phyloP scores from a whole-genome alignment of 2,113 vertebrate species.

The Isurus oxyrinchus region DNA sequence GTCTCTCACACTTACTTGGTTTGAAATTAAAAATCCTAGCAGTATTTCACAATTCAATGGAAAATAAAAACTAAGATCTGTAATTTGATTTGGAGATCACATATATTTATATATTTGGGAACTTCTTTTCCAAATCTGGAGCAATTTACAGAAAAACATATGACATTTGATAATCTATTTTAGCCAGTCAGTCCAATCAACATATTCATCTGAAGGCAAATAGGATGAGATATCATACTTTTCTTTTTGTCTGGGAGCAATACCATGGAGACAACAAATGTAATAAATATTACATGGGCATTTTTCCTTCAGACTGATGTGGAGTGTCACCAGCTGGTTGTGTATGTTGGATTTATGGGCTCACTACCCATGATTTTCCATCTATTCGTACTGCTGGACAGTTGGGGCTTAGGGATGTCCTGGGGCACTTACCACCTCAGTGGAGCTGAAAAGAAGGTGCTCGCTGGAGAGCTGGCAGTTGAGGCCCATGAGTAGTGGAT shows the following conservation, averaged over 20 bases:
- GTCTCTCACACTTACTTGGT: not conserved
- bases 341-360: not conserved
- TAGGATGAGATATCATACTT: not conserved
- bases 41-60: not conserved
- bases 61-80: not conserved
- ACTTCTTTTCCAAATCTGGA: too few relatives aligned
- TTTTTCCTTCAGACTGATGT: not conserved
- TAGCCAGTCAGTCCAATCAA: not conserved
- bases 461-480: too few relatives aligned
- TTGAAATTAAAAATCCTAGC: not conserved
- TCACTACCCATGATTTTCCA: not conserved
- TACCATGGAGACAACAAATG: not conserved
- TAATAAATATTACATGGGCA: not conserved
- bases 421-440: too few relatives aligned
- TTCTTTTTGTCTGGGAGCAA: not conserved
- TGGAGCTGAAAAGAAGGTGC: too few relatives aligned
- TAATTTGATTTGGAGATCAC: not conserved
- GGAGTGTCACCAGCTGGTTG: not conserved
- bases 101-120: too few relatives aligned
- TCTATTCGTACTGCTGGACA: not conserved
- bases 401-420: too few relatives aligned
- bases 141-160: too few relatives aligned
- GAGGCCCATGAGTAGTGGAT: too few relatives aligned
- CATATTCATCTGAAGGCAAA: not conserved
- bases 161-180: not conserved